Base-by-base conservation (phyloP, 2,797 vertebrate species). In the Podarcis siculus region DNA sequence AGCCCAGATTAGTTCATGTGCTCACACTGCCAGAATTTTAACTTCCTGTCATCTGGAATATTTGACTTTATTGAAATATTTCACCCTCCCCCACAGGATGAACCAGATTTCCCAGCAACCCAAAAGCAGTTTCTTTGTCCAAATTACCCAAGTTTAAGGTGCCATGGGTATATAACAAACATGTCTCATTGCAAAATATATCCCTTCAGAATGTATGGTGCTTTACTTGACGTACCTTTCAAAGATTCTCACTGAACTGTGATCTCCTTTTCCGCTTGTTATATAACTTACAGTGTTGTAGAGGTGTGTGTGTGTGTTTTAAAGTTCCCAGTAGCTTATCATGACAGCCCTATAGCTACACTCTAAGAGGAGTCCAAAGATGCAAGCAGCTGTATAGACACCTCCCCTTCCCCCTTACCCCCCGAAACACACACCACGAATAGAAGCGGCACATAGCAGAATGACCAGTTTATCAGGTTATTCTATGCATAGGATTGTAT, bases 1-100 rank as follows among this genome's bases (percentile, higher is more conserved):
- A n/a, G 32, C 72, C 73, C 27, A 86, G 67, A 79, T 77, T 66
- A 90, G 86, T 27, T 94, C 45, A 64, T 10, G 58, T 39, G 84
- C 79, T 30, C 17, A 82, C 12, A 69, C 82, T 83, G 69, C n/a
- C 37, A 82, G 76, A 71, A 4, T 23, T 83, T 90, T 83, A 90
- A 77, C 61, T 42, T 88, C 89, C 84, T 79, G 25, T 9, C 17
- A 61, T 32, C 27, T 13, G 32, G 64, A 69, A n/a, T 45, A 25
- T 61, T 75, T 79, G 42, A 79, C 35, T 4, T 27, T 39, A 67
- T 73, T n/a, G 64, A 27, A 27, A 69, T 64, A 35, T 2, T 76
- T 79, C 37, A 81, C 76, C 66, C 61, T 32, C 58, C 10, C 8
- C 86, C 42, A 61, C 8, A 61, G 13, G 37, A 67, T 61, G 21